Evolutionary conservation across 2,797 vertebrate species (phyloP).

Genomic region (Onychomys torridus): DNA sequence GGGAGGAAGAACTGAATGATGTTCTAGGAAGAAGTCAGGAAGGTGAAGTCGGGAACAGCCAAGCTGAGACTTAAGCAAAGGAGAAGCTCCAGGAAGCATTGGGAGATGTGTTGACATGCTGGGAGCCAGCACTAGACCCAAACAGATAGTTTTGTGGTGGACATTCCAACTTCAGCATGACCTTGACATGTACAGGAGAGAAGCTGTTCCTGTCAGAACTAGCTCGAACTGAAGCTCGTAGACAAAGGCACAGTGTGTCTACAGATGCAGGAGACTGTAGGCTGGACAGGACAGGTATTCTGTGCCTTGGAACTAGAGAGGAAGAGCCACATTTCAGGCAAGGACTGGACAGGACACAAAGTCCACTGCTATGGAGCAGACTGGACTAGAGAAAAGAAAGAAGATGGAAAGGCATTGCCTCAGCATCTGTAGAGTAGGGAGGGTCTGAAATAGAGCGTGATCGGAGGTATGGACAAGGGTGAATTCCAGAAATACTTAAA

Average conservation of each 20-base stretch:
- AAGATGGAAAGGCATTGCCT: neutral
- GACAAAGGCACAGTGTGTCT: neutral
- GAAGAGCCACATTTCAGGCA: neutral
- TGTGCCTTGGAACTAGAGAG: neutral
- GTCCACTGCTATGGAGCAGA: neutral
- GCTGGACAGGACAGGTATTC: neutral
- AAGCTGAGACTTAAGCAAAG: neutral
- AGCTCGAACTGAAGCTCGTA: neutral
- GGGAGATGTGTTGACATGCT: too few relatives aligned
- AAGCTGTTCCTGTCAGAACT: neutral
- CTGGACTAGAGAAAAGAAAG: neutral
- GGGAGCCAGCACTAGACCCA: neutral
- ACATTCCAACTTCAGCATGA: neutral
- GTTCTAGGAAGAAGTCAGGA: neutral
- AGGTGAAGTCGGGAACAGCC: neutral
- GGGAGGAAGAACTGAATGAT: neutral
- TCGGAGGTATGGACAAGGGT: rapidly evolving
- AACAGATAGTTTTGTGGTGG: neutral
- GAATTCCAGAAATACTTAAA: neutral
- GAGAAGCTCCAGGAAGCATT: neutral
- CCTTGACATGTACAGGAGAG: too few relatives aligned
- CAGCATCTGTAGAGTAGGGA: rapidly evolving
- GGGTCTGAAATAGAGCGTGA: neutral
- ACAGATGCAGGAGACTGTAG: neutral
- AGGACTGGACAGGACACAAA: neutral